Base-by-base conservation (phyloP, 2,797 vertebrate genomes). In the Clamator glandarius region DNA sequence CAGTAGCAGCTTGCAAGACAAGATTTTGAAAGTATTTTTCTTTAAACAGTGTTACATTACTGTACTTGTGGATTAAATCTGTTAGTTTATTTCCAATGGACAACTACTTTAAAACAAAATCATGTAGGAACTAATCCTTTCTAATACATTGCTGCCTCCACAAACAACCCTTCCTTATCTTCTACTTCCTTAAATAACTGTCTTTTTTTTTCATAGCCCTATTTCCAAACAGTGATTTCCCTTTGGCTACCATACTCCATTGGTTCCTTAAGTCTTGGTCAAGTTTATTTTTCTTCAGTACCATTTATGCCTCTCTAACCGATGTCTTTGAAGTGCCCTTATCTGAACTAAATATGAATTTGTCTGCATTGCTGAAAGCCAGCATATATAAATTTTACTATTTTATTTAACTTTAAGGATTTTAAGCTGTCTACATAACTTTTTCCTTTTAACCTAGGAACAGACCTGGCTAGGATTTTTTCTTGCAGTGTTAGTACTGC, bases 391-490 rank as follows among this genome's bases (percentile, higher is more conserved):
- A 13, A 58, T 84, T 95, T 90, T 92, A 28, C 35, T 87, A 75
- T 74, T 74, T 80, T 59, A 69, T 92, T 95, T 80, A 85, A 92
- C 23, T 76, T 73, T 58, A 77, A 84, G 39, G 23, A 84, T 96
- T 93, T 92, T 89, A 67, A 91, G 55, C 46, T 93, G 18, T 78
- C 61, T 87, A 67, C 39, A 59, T 70, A 94, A 69, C 17, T 84
- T 59, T 87, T 94, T 96, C 29, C 82, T 50, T 80, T 94, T 95
- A 95, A 96, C 87, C n/a, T 67, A 63, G 33, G 59, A 51, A 92
- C 89, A 96, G 88, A 92, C 36, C 16, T 87, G 41, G 51, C 66
- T 83, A 46, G 19, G 17, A 46, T 92, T 93, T 84, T 70, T 69
- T 72, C 42, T 90, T 90, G 12, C 44, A 83, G 7, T 88, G 31